Evolutionary conservation across 1,140 invertebrate species (phyloP).

Genomic region (Stenopsyche tienmushanensis): DNA sequence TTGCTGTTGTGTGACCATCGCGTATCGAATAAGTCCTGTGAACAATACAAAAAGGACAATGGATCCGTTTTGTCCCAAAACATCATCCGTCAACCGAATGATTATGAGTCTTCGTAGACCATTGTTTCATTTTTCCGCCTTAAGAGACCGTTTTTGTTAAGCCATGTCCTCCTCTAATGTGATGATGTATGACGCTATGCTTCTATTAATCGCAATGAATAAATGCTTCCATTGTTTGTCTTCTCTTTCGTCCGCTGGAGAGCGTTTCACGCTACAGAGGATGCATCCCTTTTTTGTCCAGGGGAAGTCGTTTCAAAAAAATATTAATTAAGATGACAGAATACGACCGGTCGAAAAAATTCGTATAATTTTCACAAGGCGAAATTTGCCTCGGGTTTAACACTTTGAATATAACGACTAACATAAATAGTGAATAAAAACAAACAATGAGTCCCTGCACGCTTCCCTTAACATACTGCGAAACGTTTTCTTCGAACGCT

Average conservation of each 20-base stretch:
- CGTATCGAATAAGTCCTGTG: no score
- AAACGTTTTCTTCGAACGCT: constrained; percentile 2
- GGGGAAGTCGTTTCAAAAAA: background rate
- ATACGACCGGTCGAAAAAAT: no score
- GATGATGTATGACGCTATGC: constrained; percentile 32
- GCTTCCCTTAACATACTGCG: constrained; percentile 11
- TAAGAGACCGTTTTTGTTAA: constrained; percentile 18
- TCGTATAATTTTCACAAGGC: background rate
- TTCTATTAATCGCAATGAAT: constrained; percentile 33
- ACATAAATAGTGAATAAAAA: constrained; percentile 10
- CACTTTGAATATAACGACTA: no score
- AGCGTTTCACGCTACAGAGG: background rate
- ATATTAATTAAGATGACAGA: no score
- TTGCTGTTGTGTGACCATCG: no score
- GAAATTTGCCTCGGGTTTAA: no score
- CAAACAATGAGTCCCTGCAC: constrained; percentile 14
- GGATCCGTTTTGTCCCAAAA: no score
- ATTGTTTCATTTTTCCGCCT: constrained; percentile 37
- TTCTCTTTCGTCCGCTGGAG: background rate
- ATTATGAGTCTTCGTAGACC: constrained; percentile 22
- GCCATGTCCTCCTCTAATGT: constrained; percentile 19
- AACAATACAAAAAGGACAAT: no score
- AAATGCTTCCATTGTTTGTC: constrained; percentile 32
- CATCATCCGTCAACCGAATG: constrained; percentile 24
- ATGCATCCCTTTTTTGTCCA: background rate